A percentile compares a stretch with the other conserved stretches of the same genome.
Evolutionary conservation across 1,140 invertebrate species (phyloP).

Genomic region (Trinorchestia longiramus): DNA sequence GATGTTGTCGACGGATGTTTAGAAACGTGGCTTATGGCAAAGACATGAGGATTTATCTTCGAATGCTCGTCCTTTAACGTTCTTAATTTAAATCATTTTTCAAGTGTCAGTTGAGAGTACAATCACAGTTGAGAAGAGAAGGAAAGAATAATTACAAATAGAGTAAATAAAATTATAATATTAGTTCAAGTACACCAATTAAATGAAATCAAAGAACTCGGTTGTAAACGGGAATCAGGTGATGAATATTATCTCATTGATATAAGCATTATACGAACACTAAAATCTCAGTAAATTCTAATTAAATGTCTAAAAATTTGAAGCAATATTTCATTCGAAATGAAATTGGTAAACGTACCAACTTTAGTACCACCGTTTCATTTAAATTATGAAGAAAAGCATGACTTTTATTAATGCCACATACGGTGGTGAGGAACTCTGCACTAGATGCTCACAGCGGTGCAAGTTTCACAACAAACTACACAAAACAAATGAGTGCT

Average conservation of each 20-base stretch:
- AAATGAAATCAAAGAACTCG: neutral
- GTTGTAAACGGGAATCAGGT: neutral
- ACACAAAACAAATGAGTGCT: neutral
- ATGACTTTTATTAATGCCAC: neutral
- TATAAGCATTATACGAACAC: neutral
- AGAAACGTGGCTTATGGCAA: too few relatives aligned
- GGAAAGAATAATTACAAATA: too few relatives aligned
- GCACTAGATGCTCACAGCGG: neutral
- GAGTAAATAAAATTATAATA: too few relatives aligned
- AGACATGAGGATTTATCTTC: too few relatives aligned
- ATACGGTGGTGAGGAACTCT: too few relatives aligned
- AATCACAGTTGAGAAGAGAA: too few relatives aligned
- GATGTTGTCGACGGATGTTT: too few relatives aligned
- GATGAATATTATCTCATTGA: neutral
- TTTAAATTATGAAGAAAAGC: neutral
- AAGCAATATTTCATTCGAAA: neutral
- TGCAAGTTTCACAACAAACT: neutral
- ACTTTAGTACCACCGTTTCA: neutral
- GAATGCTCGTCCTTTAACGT: too few relatives aligned
- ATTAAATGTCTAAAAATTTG: neutral
- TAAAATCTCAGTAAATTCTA: neutral
- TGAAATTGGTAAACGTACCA: neutral
- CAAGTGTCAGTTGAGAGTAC: too few relatives aligned
- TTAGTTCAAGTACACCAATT: neutral
- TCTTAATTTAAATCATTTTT: too few relatives aligned